A percentile compares a stretch with the other conserved stretches of the same genome.
Evolutionary conservation across 92 coral and sea anemone species (phyloP).

Genomic region (Heliopora coerulea): DNA sequence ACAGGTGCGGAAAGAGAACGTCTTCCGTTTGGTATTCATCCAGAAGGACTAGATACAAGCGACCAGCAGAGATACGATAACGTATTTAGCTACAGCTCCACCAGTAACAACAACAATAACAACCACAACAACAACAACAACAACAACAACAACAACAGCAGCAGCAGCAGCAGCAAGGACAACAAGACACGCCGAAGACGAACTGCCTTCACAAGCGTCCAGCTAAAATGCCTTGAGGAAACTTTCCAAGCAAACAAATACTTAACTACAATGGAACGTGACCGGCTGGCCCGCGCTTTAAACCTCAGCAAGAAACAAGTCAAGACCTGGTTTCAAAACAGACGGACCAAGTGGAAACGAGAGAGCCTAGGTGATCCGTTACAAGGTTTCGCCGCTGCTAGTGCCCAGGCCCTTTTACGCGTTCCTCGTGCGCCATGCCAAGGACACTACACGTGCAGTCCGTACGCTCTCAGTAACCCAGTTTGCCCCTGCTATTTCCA

Average conservation of each 20-base stretch:
- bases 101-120: slow-evolving; percentile 1
- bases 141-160: slow-evolving; percentile 4
- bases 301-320: slow-evolving; percentile 41
- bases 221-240: slow-evolving; percentile 37
- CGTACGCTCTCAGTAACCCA: slow-evolving; percentile 30
- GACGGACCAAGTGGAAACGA: slow-evolving; percentile 41
- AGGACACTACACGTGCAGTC: slow-evolving; percentile 35
- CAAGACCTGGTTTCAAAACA: slow-evolving; percentile 35
- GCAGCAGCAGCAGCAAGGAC: slow-evolving; percentile 2
- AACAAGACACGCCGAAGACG: slow-evolving; percentile 33
- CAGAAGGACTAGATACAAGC: background rate
- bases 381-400: slow-evolving; percentile 21
- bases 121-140: slow-evolving; percentile 4
- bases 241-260: slow-evolving; percentile 41
- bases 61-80: slow-evolving; percentile 1
- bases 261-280: slow-evolving; percentile 37
- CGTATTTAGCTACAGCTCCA: background rate
- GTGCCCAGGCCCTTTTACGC: slow-evolving; percentile 33
- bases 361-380: slow-evolving; percentile 40
- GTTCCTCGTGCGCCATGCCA: slow-evolving; percentile 41
- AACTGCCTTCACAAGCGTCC: slow-evolving; percentile 37
- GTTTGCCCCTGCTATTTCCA: slow-evolving; percentile 41
- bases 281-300: slow-evolving; percentile 34
- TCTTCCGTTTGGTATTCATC: background rate
- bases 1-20: slow-evolving; percentile 20